Evolutionary conservation across 2,797 vertebrate genomes (phyloP), one percentile per base, ranked within the genome.

Genomic region (Spea hammondii): DNA sequence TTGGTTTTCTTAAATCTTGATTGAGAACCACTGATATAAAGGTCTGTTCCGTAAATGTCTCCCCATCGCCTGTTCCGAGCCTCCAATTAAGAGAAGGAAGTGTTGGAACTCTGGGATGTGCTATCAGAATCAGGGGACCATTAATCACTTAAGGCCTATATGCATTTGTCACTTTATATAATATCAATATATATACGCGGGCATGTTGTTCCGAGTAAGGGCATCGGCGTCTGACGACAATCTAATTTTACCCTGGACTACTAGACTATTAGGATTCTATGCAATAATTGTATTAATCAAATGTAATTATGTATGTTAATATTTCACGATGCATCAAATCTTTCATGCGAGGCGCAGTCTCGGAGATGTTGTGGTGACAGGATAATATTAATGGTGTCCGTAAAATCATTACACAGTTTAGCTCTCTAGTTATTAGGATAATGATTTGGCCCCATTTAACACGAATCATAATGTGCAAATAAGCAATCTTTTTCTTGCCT

Each of bases 301-400:
- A 79, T 74, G 72, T 74, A 79, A 79, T 79, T 79, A 74, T 46
- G 65, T 79, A 79, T 79, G 71, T 60, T 79, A 79, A 79, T 79
- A 74, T 74, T 64, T 74, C 57, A 74, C 55, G 51, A 45, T 48
- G 65, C 78, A 74, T 79, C 55, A 60, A 8, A 74, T 79, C 17
- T 62, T n/a, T 74, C 78, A 79, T 65, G 57, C n/a, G 17, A 47
- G 55, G 13, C 69, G 78, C 71, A 79, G 72, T 64, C 55, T 47
- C 50, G 51, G 77, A 54, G 17, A 68, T 64, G 77, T 32, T 62
- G 65, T 49, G 55, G 17, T 79, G 72, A 79, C 78, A 79, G 73
- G 54, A 47, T 62, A 70, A 74, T 79, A 79, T 79, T 69, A 79
- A 79, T 79, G 72, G 57, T 49, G 72, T 79, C 72, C 47, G 72